Evolutionary conservation across 2,888 invertebrate genomes (phyloP).

Genomic region (Hirtodrosophila alboralis): DNA sequence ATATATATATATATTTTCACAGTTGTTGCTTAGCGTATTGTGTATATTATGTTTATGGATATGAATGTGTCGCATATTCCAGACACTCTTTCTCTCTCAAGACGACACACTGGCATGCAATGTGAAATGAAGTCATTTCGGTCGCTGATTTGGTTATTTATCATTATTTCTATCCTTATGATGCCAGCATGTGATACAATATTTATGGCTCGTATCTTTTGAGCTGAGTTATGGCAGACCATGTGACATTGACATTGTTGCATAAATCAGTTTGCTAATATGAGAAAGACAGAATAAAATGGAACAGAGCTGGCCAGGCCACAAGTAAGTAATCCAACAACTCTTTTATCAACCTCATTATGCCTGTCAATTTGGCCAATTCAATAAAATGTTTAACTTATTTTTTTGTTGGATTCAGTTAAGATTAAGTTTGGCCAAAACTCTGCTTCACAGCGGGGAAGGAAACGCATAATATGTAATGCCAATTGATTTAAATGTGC

Average conservation of each 20-base stretch:
- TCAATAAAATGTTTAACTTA: slow-evolving; percentile 57
- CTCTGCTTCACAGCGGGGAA: too few relatives aligned
- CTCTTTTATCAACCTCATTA: slow-evolving; percentile 65
- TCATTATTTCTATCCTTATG: slow-evolving; percentile 77
- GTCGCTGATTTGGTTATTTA: slow-evolving; percentile 78
- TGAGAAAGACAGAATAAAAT: too few relatives aligned
- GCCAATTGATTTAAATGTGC: slow-evolving; percentile 74
- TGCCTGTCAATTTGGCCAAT: slow-evolving; percentile 52
- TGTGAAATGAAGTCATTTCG: slow-evolving; percentile 71
- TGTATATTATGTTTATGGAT: slow-evolving; percentile 54
- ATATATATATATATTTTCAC: slow-evolving; percentile 33
- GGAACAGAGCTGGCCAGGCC: background rate
- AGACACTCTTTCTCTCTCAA: background rate
- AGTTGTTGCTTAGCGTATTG: slow-evolving; percentile 33
- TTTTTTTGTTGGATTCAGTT: slow-evolving; percentile 47
- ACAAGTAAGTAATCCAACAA: slow-evolving; percentile 20
- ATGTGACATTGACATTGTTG: slow-evolving; percentile 73
- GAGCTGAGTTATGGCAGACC: slow-evolving; percentile 63
- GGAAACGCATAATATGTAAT: slow-evolving; percentile 34
- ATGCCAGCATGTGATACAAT: slow-evolving; percentile 74
- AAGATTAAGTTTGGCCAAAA: slow-evolving; percentile 25
- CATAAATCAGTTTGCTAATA: slow-evolving; percentile 62
- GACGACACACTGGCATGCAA: slow-evolving; percentile 39
- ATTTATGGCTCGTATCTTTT: slow-evolving; percentile 57
- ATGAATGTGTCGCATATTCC: slow-evolving; percentile 55